Conservation (phyloP, 2,888 invertebrate genomes). For the Agapetus fuscipes region DNA sequence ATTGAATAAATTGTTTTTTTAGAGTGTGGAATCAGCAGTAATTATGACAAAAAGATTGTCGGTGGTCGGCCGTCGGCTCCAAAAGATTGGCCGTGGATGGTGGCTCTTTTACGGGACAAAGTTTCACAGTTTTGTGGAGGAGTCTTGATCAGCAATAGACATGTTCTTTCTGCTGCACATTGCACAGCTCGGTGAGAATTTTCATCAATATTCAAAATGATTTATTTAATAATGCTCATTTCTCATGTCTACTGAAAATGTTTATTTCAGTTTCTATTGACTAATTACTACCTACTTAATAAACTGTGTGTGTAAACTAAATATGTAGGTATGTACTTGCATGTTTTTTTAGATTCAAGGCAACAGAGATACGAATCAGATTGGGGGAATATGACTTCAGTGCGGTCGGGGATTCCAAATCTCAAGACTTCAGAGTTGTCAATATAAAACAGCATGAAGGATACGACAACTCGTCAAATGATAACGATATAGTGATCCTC, state of each 20-base stretch:
- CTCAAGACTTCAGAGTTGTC: slow-evolving; percentile 57
- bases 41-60: slow-evolving; percentile 42
- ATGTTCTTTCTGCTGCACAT: slow-evolving; percentile 70
- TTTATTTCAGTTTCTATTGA: too few relatives aligned
- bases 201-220: not conserved
- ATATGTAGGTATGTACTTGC: slow-evolving; percentile 11
- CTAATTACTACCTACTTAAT: too few relatives aligned
- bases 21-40: slow-evolving; percentile 50
- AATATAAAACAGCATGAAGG: slow-evolving; percentile 58
- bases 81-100: slow-evolving; percentile 80
- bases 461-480: slow-evolving; percentile 57
- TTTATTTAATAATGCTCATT: too few relatives aligned
- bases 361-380: slow-evolving; percentile 55
- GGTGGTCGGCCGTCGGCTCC: slow-evolving; percentile 55
- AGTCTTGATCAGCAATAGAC: slow-evolving; percentile 66
- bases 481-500: slow-evolving; percentile 69
- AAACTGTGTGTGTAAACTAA: slow-evolving; percentile 5
- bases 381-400: slow-evolving; percentile 76
- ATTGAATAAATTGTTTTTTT: too few relatives aligned
- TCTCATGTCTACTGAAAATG: too few relatives aligned
- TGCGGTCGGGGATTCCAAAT: slow-evolving; percentile 54
- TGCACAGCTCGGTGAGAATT: slow-evolving; percentile 39
- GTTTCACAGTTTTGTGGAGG: slow-evolving; percentile 68
- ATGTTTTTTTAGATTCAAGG: slow-evolving; percentile 47
- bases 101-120: slow-evolving; percentile 55